Conservation (phyloP, 2,113 vertebrate genomes). For the Corythornis vintsioides region DNA sequence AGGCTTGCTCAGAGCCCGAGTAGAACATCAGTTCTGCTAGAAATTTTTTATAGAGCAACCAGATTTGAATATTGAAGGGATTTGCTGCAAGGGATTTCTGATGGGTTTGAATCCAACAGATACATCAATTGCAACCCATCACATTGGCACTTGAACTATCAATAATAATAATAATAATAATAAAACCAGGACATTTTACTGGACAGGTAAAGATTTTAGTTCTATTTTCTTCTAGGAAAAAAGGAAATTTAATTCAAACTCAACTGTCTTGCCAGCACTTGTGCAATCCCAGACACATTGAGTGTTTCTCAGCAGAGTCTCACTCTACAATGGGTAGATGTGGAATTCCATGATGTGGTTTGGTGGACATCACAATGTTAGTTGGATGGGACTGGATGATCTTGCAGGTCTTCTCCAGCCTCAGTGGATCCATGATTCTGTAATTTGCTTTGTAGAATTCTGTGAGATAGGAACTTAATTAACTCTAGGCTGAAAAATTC, state of each 20-base stretch:
- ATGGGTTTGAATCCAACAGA: not conserved
- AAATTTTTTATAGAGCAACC: not conserved
- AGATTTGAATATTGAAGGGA: not conserved
- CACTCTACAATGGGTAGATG: no score
- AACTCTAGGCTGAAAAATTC: not conserved
- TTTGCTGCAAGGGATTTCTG: not conserved
- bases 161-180: no score
- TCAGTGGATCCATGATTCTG: no score
- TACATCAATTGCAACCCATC: not conserved
- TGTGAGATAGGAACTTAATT: not conserved
- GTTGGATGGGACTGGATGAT: no score
- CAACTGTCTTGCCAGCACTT: not conserved
- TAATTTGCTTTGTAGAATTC: not conserved
- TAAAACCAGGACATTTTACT: not conserved
- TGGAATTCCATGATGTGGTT: no score
- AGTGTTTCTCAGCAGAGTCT: not conserved
- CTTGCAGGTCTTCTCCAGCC: no score
- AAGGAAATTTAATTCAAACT: not conserved
- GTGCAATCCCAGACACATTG: rapidly evolving
- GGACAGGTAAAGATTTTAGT: not conserved
- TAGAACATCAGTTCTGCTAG: not conserved
- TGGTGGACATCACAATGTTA: no score
- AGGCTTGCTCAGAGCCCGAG: not conserved
- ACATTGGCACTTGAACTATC: not conserved
- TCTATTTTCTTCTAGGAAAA: not conserved